Base-by-base conservation (phyloP, 2,888 invertebrate species). In the Melolontha melolontha region DNA sequence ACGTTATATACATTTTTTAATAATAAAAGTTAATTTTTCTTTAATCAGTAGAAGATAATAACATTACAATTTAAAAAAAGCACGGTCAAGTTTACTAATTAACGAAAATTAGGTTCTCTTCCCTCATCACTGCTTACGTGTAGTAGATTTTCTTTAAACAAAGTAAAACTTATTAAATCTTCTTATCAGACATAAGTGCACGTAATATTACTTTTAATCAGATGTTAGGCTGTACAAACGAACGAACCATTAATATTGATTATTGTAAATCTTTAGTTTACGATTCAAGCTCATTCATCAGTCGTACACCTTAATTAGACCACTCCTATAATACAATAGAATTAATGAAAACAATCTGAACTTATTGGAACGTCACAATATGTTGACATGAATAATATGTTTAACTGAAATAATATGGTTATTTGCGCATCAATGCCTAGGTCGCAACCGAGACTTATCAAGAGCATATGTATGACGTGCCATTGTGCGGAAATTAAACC, bases 381-480 rank as follows among this genome's bases (percentile, higher is more conserved):
- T 64, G 69, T 62, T 49, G 63, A 67, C 75, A 59, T 77, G 77
- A 77, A 76, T 75, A 59, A 50, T 49, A 62, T 51, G 44, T 52
- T 42, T 64, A 62, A 49, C 52, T 66, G 76, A 75, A 77, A 76
- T 77, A 72, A 73, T 72, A 70, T 66, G 72, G 70, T 57, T 69
- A 70, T 76, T 76, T 73, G 71, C 76, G 78, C 77, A 77, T 73
- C 75, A 73, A 72, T 78, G 77, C 76, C 75, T 77, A 74, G 76
- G 77, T 77, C 77, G 74, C 73, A 73, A 59, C 14, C 54, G 71
- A 72, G 64, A 70, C 69, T 68, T 73, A 72, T 66, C 17, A 73
- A 73, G 72, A 68, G 70, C 67, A 54, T 41, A 64, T 67, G 51
- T 41, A 64, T 22, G 22, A 67, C 47, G 49, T 57, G 64, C 44